phyloP scores from a whole-genome alignment of 2,888 invertebrate genomes.

The Halocaridina rubra region DNA sequence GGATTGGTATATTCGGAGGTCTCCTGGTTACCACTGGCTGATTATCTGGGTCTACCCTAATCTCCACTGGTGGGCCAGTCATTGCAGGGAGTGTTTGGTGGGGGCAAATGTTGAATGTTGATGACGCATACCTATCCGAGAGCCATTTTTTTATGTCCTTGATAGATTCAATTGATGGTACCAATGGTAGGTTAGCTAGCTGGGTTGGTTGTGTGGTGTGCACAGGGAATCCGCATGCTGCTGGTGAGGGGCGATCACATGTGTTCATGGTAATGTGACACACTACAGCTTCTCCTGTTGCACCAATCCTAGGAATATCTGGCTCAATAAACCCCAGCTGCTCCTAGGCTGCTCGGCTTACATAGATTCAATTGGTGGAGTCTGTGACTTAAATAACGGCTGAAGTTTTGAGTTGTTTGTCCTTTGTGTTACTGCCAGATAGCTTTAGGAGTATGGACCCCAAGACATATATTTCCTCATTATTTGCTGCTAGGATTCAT shows the following conservation, averaged over 20 bases:
- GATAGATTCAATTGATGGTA: too few relatives aligned
- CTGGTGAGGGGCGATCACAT: neutral
- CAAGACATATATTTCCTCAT: too few relatives aligned
- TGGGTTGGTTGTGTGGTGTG: neutral
- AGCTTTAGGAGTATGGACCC: too few relatives aligned
- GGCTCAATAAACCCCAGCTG: slow-evolving; percentile 10
- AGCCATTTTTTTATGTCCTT: neutral
- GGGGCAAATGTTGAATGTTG: neutral
- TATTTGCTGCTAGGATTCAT: too few relatives aligned
- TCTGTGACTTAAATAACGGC: neutral
- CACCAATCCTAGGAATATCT: slow-evolving; percentile 26
- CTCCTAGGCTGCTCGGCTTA: neutral
- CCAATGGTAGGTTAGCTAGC: too few relatives aligned
- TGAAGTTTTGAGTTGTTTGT: too few relatives aligned
- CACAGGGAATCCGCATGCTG: neutral
- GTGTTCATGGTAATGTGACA: neutral
- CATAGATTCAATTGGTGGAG: neutral
- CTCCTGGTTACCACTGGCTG: neutral
- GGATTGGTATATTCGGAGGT: too few relatives aligned
- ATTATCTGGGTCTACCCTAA: neutral
- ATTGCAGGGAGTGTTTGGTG: neutral
- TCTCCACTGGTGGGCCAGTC: too few relatives aligned
- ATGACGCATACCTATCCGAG: neutral
- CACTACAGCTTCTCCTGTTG: neutral
- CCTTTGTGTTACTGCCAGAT: too few relatives aligned